Evolutionary conservation across 2,113 vertebrate genomes (phyloP), one percentile per base, ranked within the genome.

Genomic region (Anarrhichthys ocellatus): DNA sequence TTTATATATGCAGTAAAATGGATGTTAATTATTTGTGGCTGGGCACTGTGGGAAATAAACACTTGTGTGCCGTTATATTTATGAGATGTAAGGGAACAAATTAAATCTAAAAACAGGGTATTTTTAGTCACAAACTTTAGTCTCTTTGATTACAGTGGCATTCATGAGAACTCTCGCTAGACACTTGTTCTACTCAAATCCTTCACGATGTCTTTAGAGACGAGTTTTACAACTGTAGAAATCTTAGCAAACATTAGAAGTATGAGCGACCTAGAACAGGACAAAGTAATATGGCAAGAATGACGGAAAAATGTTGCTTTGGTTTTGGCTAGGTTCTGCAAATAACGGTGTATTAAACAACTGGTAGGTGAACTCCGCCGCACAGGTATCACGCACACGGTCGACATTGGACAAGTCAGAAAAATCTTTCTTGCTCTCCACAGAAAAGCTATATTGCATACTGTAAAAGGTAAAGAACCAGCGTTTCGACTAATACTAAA

Each of bases 401-500:
- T 4, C 67, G 20, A 84, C 78, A 81, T 1, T 10, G 18, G 71
- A 86, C 75, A 76, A 76, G 64, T 73, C 75, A 72, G 36, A 84
- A 92, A 86, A 81, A 80, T 87, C 24, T 87, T 56, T 84, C 52
- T 84, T 54, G n/a, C 77, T 61, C 61, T 70, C 52, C 69, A 83
- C 89, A 89, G 70, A 90, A 84, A 82, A 81, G 61, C 75, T 88
- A 75, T 79, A 91, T 87, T 91, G 73, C 81, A 91, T 88, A 91
- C 87, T 90, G 76, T 87, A 80, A 90, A 92, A 87, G 66, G 70
- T 89, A 85, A 92, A 74, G 84, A 86, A 78, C 75, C 87, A 92
- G 89, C 88, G 82, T 90, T 83, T 85, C 40, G 80, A 92, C 88
- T 92, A 81, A 81, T 83, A 92, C 81, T 78, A 92, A 85, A 83